Evolutionary conservation across 2,113 vertebrate species (phyloP), one percentile per base, ranked within the genome.

Genomic region (Pseudolaguvia tuberculata): DNA sequence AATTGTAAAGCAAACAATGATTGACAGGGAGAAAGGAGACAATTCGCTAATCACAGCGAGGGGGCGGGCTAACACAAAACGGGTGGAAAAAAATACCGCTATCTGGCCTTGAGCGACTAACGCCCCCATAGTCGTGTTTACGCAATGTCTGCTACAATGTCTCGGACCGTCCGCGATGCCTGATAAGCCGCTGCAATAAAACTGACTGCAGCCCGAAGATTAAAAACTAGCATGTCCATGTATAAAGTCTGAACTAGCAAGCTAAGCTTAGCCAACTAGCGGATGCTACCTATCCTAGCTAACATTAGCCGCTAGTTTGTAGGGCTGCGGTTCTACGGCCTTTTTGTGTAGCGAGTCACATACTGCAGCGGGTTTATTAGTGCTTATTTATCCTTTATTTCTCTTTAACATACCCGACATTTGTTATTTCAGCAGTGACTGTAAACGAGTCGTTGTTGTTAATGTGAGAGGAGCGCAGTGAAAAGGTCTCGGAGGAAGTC

Each of bases 401-500:
- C 45, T 42, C 68, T 21, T 23, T 23, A 18, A 61, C 3, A 35
- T 29, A 48, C 75, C 23, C 39, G 29, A 47, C 29, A 39, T 61
- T 8, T 75, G 18, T 57, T 48, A 21, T 20, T 65, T 70, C 18
- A 50, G 11, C 45, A 31, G 29, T 29, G 10, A 65, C 17, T 2
- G 10, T n/a, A 75, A 59, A 65, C 61, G 31, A 50, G 50, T 35
- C 48, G 11, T 10, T 23, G 29, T 50, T 63, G 57, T 48, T 71
- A 72, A 51, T 58, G 51, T 55, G 51, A 53, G 47, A 59, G 76
- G 58, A 72, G 75, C 70, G 76, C 84, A 72, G 82, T 48, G 71
- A 77, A 75, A 86, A 84, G 79, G 84, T 79, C 79, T 89, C 83
- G 79, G 87, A 90, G 92, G 92, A 94, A 95, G 93, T 95, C 92